Evolutionary conservation across 2,888 invertebrate genomes (phyloP), one percentile per base, ranked within the genome.

Genomic region (Malthinus seriepunctatus): DNA sequence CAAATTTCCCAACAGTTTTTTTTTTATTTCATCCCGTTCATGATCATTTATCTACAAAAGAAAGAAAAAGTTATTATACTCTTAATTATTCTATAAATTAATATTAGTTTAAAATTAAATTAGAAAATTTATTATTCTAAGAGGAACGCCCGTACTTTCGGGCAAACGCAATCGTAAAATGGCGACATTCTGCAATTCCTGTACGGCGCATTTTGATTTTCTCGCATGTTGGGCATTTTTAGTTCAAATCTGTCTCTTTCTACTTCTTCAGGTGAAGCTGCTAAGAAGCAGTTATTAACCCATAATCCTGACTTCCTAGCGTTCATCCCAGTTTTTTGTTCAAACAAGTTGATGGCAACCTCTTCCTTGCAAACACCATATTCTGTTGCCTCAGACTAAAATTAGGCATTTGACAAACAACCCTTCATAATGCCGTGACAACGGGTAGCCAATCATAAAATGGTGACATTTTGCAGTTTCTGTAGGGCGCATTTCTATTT

Each of bases 221-320:
- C n/a, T n/a, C n/a, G n/a, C n/a, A n/a, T n/a, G n/a, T n/a, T n/a
- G n/a, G n/a, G n/a, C n/a, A n/a, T n/a, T n/a, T n/a, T n/a, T n/a
- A n/a, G n/a, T n/a, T n/a, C n/a, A n/a, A n/a, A n/a, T n/a, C n/a
- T n/a, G n/a, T n/a, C n/a, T n/a, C n/a, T n/a, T n/a, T n/a, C n/a
- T n/a, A n/a, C n/a, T n/a, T n/a, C n/a, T n/a, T 52, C 52, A 9
- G 48, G 58, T 31, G 58, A 58, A 23, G 52, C 58, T 10, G 38
- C 52, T 6, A 58, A 31, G 35, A 52, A 58, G 8, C 52, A 23
- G 52, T 46, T 11, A 8, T 39, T 14, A 3, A 48, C n/a, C 45
- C 44, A 51, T 7, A 56, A 31, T 8, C 45, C 56, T 6, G 23
- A 44, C 32, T 39, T 32, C 14, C 50, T 9, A 12, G 50, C 56